These are phyloP conservation scores for Aphelinus certus DNA, from an alignment of 1,140 invertebrate genomes.

Conservation along the genomic window DNA sequence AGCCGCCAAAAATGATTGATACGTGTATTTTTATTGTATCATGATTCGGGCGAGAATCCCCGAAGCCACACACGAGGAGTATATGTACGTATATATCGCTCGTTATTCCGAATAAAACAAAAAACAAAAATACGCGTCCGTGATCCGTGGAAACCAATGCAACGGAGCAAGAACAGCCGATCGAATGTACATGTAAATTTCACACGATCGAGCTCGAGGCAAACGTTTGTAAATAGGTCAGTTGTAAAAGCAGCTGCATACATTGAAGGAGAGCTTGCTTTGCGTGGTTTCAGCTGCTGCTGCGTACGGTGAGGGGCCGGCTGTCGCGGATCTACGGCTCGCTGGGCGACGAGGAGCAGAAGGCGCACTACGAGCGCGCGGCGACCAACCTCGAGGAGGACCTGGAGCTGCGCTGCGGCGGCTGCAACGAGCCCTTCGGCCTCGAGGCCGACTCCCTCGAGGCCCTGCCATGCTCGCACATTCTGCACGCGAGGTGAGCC, in stretches of 20 bases:
- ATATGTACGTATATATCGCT: too few species aligned
- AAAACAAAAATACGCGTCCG: too few species aligned
- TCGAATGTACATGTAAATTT: too few species aligned
- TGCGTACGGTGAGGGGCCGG: conserved; percentile 78
- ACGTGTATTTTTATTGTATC: too few species aligned
- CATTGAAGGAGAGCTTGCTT: not conserved
- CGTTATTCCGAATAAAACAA: too few species aligned
- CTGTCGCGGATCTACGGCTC: conserved; percentile 81
- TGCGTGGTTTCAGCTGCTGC: conserved; percentile 71
- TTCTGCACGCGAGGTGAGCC: conserved; percentile 81
- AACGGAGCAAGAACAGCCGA: too few species aligned
- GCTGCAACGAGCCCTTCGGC: conserved; percentile 79
- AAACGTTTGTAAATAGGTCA: not conserved
- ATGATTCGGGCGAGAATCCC: too few species aligned
- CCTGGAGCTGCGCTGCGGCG: conserved; percentile 78
- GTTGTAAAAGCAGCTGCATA: not conserved
- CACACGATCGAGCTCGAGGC: too few species aligned
- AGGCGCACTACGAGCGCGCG: conserved; percentile 76
- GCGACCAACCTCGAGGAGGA: conserved; percentile 77
- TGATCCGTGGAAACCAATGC: too few species aligned
- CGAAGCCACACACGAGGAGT: too few species aligned
- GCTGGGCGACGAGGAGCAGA: conserved; percentile 82
- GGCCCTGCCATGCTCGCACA: conserved; percentile 84
- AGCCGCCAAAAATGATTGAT: too few species aligned
- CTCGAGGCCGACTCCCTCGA: conserved; percentile 78